These are phyloP conservation scores for Xenops minutus DNA, from an alignment of 2,797 vertebrate genomes.

Conservation along the genomic window DNA sequence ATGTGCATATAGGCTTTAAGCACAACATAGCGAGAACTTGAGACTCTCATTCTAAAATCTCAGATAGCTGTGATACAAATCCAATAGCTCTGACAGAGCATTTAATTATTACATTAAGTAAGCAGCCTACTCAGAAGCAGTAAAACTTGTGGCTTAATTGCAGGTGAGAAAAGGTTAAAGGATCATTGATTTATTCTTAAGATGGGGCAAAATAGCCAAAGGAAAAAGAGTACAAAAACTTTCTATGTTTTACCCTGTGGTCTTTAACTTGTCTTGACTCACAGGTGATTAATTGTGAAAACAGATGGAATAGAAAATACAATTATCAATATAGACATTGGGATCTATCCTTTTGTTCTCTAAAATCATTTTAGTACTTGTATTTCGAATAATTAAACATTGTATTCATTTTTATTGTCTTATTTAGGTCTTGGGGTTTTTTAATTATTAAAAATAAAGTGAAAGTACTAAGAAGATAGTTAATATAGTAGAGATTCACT, in stretches of 20 bases:
- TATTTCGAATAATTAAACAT: background rate
- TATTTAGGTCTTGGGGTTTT: background rate
- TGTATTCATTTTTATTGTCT: background rate
- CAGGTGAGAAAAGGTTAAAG: background rate
- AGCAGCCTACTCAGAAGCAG: background rate
- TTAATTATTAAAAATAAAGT: background rate
- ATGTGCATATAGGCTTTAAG: background rate
- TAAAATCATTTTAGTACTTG: background rate
- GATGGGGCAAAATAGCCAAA: background rate
- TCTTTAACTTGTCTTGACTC: background rate
- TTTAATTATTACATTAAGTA: background rate
- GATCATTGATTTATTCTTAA: background rate
- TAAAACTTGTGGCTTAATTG: background rate
- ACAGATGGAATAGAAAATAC: background rate
- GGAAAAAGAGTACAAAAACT: background rate
- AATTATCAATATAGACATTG: background rate
- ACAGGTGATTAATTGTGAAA: background rate
- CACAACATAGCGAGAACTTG: background rate
- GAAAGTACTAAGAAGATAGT: background rate
- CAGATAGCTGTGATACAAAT: background rate
- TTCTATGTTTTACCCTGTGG: background rate
- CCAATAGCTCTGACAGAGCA: background rate
- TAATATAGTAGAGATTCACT: background rate
- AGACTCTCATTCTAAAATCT: background rate
- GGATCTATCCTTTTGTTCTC: background rate